Conservation (phyloP, 2,113 vertebrate species). For the Tupaia chinensis region DNA sequence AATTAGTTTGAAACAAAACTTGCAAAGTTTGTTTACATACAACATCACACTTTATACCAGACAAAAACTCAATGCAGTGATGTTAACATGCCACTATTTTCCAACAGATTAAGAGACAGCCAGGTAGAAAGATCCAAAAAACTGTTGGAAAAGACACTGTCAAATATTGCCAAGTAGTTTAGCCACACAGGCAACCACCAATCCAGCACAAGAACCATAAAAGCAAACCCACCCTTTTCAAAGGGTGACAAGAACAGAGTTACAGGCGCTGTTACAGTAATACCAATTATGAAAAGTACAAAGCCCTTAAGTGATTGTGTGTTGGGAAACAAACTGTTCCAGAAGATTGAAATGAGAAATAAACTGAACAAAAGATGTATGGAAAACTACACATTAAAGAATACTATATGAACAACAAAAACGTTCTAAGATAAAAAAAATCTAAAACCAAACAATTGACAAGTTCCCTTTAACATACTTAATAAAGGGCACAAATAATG, state of each 20-base stretch:
- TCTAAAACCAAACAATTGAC: conserved; percentile 41
- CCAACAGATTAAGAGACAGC: conserved; percentile 30
- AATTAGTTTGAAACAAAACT: conserved; percentile 39
- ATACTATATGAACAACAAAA: conserved; percentile 61
- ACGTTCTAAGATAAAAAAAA: conserved; percentile 72
- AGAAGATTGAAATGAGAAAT: conserved; percentile 48
- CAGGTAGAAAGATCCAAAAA: neutral
- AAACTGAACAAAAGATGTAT: conserved; percentile 41
- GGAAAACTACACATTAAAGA: conserved; percentile 53
- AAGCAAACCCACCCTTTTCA: conserved; percentile 48
- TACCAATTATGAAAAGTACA: conserved; percentile 27
- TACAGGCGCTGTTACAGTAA: conserved; percentile 1
- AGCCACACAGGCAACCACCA: conserved; percentile 39
- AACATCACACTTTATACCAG: conserved; percentile 67
- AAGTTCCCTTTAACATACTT: conserved; percentile 73
- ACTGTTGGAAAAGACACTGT: conserved; percentile 23
- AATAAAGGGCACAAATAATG: conserved; percentile 68
- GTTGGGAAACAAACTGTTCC: conserved; percentile 66
- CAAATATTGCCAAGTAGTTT: conserved; percentile 31
- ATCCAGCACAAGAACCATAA: conserved; percentile 48
- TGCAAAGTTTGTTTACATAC: conserved; percentile 58
- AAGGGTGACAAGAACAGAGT: conserved; percentile 41
- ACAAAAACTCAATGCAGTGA: conserved; percentile 73
- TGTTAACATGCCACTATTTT: conserved; percentile 49
- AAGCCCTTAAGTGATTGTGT: conserved; percentile 22